Base-by-base conservation (phyloP, 2,797 vertebrate genomes). In the Scarus forsteni region DNA sequence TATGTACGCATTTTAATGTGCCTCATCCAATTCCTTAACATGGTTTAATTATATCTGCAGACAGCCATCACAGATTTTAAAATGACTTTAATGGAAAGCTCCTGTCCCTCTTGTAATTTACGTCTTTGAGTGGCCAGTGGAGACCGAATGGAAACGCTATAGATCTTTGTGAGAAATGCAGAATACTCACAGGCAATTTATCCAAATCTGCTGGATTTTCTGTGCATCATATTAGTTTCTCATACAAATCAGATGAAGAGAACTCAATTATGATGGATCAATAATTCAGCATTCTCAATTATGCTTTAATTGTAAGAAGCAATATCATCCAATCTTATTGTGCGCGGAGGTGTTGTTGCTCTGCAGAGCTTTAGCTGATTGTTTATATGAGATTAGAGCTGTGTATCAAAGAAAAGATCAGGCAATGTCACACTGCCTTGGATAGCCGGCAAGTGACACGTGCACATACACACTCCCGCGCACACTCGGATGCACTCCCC, bases 281-380 rank as follows among this genome's bases (percentile, higher is more conserved):
- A 92, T 93, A 92, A 92, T 92, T 92, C 89, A 90, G 84, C 84
- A 65, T 88, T 91, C 85, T 86, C 87, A 92, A 92, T 90, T 91
- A 91, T 89, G 90, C 88, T 89, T 92, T 88, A 90, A 89, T 90
- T 90, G 90, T 90, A 80, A 89, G 88, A 88, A 85, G 90, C 85
- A 89, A 91, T 91, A 90, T 91, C 89, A 80, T 70, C 78, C 86
- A 89, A 88, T 92, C 90, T 90, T 84, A 88, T 88, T 90, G 87
- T 83, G 88, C 58, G 75, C 83, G 81, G 84, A 90, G 86, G 88
- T 91, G 90, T 86, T 89, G 90, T 89, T 88, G 86, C 88, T 85
- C 79, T 83, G 88, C 88, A 84, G 85, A 90, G 89, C 90, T 86
- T 85, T 83, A 70, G 79, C 87, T 89, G 90, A 92, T 91, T 93